phyloP scores from a whole-genome alignment of 2,797 vertebrate genomes.

The Crotalus adamanteus region DNA sequence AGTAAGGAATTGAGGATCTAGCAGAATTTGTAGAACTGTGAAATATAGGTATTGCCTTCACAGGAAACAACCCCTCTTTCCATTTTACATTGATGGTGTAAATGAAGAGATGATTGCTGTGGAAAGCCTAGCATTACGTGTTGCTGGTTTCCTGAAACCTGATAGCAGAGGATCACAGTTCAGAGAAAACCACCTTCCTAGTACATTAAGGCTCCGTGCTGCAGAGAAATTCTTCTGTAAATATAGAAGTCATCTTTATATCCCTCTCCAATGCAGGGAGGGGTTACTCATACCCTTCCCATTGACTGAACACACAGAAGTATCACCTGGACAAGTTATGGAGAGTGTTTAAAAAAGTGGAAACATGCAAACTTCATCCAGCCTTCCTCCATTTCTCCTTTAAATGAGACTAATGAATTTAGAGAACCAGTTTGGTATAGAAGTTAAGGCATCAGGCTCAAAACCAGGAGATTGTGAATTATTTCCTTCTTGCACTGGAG shows the following conservation, averaged over 20 bases:
- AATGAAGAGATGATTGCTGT: neutral
- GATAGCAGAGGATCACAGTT: neutral
- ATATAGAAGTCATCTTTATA: neutral
- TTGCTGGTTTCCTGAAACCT: neutral
- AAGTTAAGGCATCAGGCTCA: neutral
- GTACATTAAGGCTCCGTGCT: neutral
- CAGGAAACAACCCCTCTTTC: neutral
- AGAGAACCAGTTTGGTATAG: slow-evolving; percentile 18
- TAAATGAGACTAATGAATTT: slow-evolving; percentile 64
- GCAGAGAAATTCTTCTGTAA: neutral
- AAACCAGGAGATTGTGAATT: neutral
- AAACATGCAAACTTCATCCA: slow-evolving; percentile 32
- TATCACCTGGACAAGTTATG: neutral
- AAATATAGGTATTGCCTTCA: slow-evolving; percentile 5
- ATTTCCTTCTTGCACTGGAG: neutral
- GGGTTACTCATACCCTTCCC: neutral
- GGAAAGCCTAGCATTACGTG: neutral
- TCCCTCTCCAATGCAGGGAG: neutral
- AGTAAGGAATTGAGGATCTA: slow-evolving; percentile 22
- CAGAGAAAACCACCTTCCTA: neutral
- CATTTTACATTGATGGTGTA: neutral
- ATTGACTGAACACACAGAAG: neutral
- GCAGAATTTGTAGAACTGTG: slow-evolving; percentile 30
- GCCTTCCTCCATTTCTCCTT: slow-evolving; percentile 58
- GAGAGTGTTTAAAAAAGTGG: slow-evolving; percentile 47